Conservation (phyloP, 2,888 invertebrate genomes). For the Ariolimax columbianus region DNA sequence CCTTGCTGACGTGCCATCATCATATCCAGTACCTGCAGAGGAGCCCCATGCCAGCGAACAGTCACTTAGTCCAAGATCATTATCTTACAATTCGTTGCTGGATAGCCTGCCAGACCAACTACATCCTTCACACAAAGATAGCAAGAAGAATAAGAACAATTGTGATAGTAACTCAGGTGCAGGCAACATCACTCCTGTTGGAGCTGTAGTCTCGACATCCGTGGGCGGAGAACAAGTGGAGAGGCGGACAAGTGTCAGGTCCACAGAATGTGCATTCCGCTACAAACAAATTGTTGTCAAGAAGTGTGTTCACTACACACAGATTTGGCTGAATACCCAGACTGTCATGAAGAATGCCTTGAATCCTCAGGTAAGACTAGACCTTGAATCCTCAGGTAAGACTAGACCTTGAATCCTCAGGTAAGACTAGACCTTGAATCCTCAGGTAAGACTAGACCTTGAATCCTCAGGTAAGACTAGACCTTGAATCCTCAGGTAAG, state of each 20-base stretch:
- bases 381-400: not conserved
- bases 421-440: no score
- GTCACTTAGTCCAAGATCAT: conserved; percentile 71
- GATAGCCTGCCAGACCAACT: conserved; percentile 69
- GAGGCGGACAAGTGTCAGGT: conserved; percentile 76
- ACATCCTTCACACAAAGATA: conserved; percentile 60
- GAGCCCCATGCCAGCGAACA: conserved; percentile 38
- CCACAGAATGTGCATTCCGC: conserved; percentile 77
- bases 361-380: conserved; percentile 82
- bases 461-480: no score
- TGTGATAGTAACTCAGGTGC: conserved; percentile 3
- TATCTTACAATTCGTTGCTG: conserved; percentile 70
- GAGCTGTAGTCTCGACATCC: conserved; percentile 43
- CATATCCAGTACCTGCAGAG: conserved; percentile 63
- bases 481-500: no score
- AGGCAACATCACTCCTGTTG: conserved; percentile 6
- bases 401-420: no score
- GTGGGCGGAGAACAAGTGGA: conserved; percentile 64
- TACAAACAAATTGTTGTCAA: conserved; percentile 82
- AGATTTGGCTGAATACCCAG: conserved; percentile 80
- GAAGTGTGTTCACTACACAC: conserved; percentile 82
- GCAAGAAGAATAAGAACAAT: conserved; percentile 43
- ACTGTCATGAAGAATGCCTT: conserved; percentile 83
- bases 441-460: no score
- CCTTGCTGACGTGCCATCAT: conserved; percentile 63